These are phyloP conservation scores for Drosophila littoralis DNA, from an alignment of 1,140 invertebrate genomes.

Conservation along the genomic window DNA sequence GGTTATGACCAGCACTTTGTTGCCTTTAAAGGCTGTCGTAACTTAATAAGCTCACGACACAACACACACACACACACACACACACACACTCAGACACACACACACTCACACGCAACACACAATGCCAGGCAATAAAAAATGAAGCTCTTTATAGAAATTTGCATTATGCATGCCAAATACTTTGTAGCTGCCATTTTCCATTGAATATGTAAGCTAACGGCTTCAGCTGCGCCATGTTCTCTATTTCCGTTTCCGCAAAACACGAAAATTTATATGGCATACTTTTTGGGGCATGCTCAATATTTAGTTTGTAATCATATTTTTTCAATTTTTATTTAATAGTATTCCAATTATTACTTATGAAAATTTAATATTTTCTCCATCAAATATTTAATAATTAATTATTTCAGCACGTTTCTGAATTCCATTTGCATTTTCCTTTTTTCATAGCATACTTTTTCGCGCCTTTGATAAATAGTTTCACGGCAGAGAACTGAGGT, in stretches of 20 bases:
- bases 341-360: not conserved
- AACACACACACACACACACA: conserved; percentile 1
- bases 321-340: not conserved
- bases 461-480: too few species aligned
- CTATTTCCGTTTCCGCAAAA: not conserved
- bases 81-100: not conserved
- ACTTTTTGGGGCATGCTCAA: not conserved
- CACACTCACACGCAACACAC: not conserved
- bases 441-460: too few species aligned
- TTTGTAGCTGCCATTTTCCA: not conserved
- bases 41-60: conserved; percentile 2
- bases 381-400: too few species aligned
- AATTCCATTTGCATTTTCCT: too few species aligned
- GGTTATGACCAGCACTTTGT: conserved; percentile 55
- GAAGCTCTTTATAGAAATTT: conserved; percentile 1
- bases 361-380: too few species aligned
- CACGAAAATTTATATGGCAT: not conserved
- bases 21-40: conserved; percentile 46
- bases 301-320: not conserved
- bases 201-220: not conserved
- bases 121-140: conserved; percentile 2
- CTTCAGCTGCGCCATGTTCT: conserved; percentile 1
- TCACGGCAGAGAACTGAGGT: too few species aligned
- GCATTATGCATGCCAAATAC: conserved; percentile 9
- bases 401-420: too few species aligned